A percentile compares a stretch with the other conserved stretches of the same genome.
Evolutionary conservation across 30 jellyfish, hydroid and myxozoan genomes (phyloP).

Genomic region (Phacellophora camtschatica): DNA sequence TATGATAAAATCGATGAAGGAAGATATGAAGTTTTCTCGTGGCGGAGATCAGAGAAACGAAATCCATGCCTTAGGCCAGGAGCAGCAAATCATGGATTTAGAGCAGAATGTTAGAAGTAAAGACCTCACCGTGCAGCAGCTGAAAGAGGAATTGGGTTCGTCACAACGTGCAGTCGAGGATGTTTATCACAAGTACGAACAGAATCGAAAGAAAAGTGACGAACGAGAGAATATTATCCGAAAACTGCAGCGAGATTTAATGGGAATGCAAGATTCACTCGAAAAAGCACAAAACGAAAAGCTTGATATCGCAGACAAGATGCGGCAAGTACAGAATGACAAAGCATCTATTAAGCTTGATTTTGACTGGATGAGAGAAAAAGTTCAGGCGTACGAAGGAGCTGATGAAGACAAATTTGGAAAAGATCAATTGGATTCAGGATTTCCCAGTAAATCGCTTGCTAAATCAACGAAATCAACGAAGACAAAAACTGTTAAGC

Average conservation of each 20-base stretch:
- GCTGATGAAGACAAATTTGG: conserved; percentile 31
- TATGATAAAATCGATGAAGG: conserved; percentile 76
- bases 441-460: conserved; percentile 49
- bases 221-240: conserved; percentile 75
- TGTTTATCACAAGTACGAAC: conserved; percentile 87
- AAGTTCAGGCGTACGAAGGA: conserved; percentile 47
- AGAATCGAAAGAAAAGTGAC: conserved; percentile 79
- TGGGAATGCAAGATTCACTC: conserved; percentile 72
- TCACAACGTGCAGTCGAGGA: conserved; percentile 81
- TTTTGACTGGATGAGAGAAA: conserved; percentile 81
- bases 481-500: conserved; percentile 39
- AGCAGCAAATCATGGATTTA: conserved; percentile 83
- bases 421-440: conserved; percentile 54
- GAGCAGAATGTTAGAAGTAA: conserved; percentile 79
- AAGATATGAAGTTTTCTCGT: conserved; percentile 59
- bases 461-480: conserved; percentile 55
- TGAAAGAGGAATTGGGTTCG: conserved; percentile 72
- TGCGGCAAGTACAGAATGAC: conserved; percentile 93
- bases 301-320: conserved; percentile 79
- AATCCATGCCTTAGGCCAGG: conserved; percentile 78
- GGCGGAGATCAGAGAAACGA: conserved; percentile 69
- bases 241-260: conserved; percentile 80
- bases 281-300: conserved; percentile 89
- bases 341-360: conserved; percentile 83
- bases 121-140: conserved; percentile 79